phyloP scores from a whole-genome alignment of 2,797 vertebrate species.

The Pangasius larnaudii region DNA sequence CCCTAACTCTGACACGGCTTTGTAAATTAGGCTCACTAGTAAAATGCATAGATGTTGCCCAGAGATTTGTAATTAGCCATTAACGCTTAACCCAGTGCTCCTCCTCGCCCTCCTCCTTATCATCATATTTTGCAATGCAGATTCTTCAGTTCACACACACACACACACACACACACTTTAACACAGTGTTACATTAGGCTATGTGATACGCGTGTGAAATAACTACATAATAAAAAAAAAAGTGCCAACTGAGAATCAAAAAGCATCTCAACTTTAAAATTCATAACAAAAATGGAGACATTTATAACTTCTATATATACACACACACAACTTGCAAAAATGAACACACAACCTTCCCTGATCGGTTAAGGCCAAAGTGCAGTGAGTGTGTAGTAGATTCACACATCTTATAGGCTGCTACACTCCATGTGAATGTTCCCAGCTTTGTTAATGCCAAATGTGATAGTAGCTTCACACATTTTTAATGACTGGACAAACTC shows the following conservation, averaged over 20 bases:
- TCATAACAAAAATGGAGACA: constrained; percentile 58
- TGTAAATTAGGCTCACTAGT: constrained; percentile 27
- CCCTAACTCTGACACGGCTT: not conserved
- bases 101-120: not conserved
- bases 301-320: constrained; percentile 55
- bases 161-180: not conserved
- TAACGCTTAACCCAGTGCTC: not conserved
- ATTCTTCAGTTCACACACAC: not conserved
- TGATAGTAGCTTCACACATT: constrained; percentile 58
- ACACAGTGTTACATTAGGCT: constrained; percentile 13
- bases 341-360: constrained; percentile 77
- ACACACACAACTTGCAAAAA: constrained; percentile 47
- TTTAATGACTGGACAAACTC: constrained; percentile 60
- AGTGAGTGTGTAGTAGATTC: constrained; percentile 57
- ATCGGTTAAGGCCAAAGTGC: constrained; percentile 82
- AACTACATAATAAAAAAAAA: not conserved
- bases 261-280: not conserved
- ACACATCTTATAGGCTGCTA: constrained; percentile 65
- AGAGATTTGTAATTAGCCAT: constrained; percentile 35
- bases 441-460: constrained; percentile 64
- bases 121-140: not conserved
- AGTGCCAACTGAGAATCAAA: constrained; percentile 4
- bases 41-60: constrained; percentile 48
- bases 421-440: constrained; percentile 68
- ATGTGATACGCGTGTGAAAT: not conserved